These are phyloP conservation scores for Erebia palarica DNA, from an alignment of 2,888 invertebrate species.

Conservation along the genomic window DNA sequence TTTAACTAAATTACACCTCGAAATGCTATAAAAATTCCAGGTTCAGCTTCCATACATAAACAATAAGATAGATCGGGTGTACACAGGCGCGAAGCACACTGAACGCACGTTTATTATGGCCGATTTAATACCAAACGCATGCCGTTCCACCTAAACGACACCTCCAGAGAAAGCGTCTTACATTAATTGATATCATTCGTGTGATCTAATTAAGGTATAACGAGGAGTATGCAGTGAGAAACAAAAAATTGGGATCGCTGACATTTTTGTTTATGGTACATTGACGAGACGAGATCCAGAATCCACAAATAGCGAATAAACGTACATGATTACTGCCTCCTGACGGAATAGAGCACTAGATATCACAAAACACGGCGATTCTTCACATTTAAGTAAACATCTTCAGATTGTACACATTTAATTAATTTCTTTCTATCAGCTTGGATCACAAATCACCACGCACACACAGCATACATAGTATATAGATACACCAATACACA, in stretches of 20 bases:
- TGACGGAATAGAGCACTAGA: slow-evolving; percentile 80
- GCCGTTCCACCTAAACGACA: slow-evolving; percentile 57
- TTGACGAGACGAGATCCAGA: slow-evolving; percentile 76
- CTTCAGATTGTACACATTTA: slow-evolving; percentile 75
- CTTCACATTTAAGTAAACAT: slow-evolving; percentile 79
- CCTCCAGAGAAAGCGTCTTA: slow-evolving; percentile 69
- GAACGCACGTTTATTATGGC: slow-evolving; percentile 79
- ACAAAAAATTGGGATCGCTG: slow-evolving; percentile 83
- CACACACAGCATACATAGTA: slow-evolving; percentile 79
- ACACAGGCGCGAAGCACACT: slow-evolving; percentile 76
- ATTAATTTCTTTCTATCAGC: slow-evolving; percentile 81
- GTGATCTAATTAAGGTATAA: slow-evolving; percentile 79
- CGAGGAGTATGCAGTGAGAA: slow-evolving; percentile 79
- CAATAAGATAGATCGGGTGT: slow-evolving; percentile 81
- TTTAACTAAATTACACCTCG: slow-evolving; percentile 63
- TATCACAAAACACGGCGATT: slow-evolving; percentile 77
- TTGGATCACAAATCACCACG: slow-evolving; percentile 83
- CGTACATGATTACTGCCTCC: slow-evolving; percentile 81
- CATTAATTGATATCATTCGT: slow-evolving; percentile 78
- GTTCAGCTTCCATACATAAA: slow-evolving; percentile 81
- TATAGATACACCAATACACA: slow-evolving; percentile 65
- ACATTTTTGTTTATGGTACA: slow-evolving; percentile 84
- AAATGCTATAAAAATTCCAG: slow-evolving; percentile 77
- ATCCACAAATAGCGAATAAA: slow-evolving; percentile 81
- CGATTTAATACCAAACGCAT: slow-evolving; percentile 70